These are phyloP conservation scores for Ischnura elegans DNA, from an alignment of 2,888 invertebrate genomes.

Conservation along the genomic window DNA sequence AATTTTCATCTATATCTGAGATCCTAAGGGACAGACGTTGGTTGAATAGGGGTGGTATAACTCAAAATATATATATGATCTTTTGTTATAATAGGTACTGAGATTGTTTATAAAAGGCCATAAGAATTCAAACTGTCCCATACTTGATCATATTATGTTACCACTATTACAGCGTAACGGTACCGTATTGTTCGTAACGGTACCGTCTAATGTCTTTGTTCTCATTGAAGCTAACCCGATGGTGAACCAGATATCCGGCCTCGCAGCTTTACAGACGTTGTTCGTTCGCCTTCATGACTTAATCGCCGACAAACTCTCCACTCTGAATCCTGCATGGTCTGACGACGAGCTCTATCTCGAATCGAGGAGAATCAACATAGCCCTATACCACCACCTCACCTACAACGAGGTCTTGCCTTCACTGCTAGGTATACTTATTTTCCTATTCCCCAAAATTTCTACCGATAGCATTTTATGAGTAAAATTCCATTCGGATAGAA, in stretches of 20 bases:
- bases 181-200: too few species aligned
- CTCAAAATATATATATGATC: too few species aligned
- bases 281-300: slow-evolving; percentile 80
- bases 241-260: slow-evolving; percentile 79
- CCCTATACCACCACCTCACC: slow-evolving; percentile 89
- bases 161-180: too few species aligned
- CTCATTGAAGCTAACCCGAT: slow-evolving; percentile 77
- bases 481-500: too few species aligned
- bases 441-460: neutral
- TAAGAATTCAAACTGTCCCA: too few species aligned
- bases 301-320: slow-evolving; percentile 76
- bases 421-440: slow-evolving; percentile 81
- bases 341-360: slow-evolving; percentile 81
- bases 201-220: neutral
- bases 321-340: slow-evolving; percentile 78
- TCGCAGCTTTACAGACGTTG: slow-evolving; percentile 78
- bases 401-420: slow-evolving; percentile 88
- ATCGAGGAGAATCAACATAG: slow-evolving; percentile 86
- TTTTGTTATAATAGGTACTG: too few species aligned
- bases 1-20: too few species aligned
- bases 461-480: too few species aligned
- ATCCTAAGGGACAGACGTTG: too few species aligned
- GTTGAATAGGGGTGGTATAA: too few species aligned
- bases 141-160: too few species aligned
- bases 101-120: too few species aligned